Evolutionary conservation across 2,888 invertebrate genomes (phyloP), one percentile per base, ranked within the genome.

Genomic region (Coelogynopora nodosa): DNA sequence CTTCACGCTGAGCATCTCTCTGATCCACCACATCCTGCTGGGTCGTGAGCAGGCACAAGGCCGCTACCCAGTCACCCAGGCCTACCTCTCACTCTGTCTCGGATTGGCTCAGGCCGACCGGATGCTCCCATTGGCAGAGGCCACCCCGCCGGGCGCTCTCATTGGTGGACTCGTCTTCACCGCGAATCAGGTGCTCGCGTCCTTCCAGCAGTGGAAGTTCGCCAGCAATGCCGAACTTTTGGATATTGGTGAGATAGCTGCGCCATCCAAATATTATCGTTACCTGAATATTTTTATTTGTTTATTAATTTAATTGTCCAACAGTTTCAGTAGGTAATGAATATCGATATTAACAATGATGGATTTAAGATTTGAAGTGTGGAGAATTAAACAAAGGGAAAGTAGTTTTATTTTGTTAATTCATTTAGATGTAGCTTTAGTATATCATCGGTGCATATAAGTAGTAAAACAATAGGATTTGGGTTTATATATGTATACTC

Each of bases 21-120:
- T 74, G 74, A 74, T 74, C 74, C 74, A 74, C 23, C 74, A 74
- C 2, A 49, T 49, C 49, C 74, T 74, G 2, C 74, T 74, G 5
- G 74, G 5, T 26, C 74, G 18, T 2, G 82, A 82, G 23, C 82
- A 30, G 29, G 27, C 13, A 27, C 31, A 82, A n/a, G 82, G 82
- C 18, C 31, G 31, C 82, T 82, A 82, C 23, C 82, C 82, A 2
- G 82, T 82, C n/a, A 82, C 82, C 28, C 30, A 82, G 29, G 82
- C 82, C 29, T 82, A 82, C 28, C 31, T 82, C 10, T 29, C 29
- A 1, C 82, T 82, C 27, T 82, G 82, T 28, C 82, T 82, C 2
- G 82, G 74, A 74, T 74, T 74, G 74, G 74, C 74, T 23, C 74
- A 74, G 23, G 74, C 74, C 23, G 74, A 74, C 23, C 74, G 74